Conservation (phyloP, 2,113 vertebrate species). For the Pogona vitticeps region DNA sequence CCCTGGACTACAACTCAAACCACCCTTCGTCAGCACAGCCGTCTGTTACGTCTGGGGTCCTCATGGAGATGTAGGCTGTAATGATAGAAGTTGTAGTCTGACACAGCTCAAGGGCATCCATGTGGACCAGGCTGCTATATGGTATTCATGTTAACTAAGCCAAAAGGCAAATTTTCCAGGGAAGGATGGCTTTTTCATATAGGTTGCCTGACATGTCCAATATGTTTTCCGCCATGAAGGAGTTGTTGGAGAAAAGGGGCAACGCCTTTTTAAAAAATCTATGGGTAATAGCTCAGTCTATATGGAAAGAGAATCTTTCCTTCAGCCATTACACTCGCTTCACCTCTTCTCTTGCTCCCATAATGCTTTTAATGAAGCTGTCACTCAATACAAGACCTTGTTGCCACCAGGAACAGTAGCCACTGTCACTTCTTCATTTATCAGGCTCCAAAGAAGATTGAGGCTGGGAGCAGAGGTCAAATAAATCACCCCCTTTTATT, state of each 20-base stretch:
- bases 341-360: not conserved
- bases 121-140: not conserved
- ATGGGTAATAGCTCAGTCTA: not conserved
- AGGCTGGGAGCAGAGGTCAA: not conserved
- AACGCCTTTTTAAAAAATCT: not conserved
- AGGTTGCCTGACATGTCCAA: not conserved
- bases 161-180: not conserved
- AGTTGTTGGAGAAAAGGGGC: not conserved
- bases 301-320: not conserved
- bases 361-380: slow-evolving; percentile 10
- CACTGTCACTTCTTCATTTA: slow-evolving; percentile 22
- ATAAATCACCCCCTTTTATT: not conserved
- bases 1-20: not conserved
- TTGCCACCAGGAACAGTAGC: not conserved
- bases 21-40: not conserved
- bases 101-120: too few relatives aligned
- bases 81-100: not conserved
- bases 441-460: not conserved
- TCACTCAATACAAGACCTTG: not conserved
- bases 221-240: not conserved
- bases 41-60: not conserved
- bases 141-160: not conserved
- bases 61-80: not conserved
- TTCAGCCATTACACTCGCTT: not conserved
- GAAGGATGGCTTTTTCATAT: not conserved